Conservation (phyloP, 2,888 invertebrate species). For the Halictus quadricinctus region DNA sequence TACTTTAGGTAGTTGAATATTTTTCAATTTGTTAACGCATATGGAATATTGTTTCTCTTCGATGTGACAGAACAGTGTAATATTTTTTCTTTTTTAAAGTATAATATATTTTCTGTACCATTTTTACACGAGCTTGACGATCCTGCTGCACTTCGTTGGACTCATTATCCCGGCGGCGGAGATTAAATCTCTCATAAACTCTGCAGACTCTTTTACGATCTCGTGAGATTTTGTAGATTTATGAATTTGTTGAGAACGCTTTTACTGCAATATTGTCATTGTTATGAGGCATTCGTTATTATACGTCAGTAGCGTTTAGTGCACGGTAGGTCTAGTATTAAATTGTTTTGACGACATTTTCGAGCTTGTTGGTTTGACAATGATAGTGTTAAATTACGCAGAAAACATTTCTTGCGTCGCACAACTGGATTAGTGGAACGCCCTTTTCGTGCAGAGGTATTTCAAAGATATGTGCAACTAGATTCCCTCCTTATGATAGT, state of each 20-base stretch:
- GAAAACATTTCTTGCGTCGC: not conserved
- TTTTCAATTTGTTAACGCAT: not conserved
- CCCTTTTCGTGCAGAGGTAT: not conserved
- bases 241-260: too few species aligned
- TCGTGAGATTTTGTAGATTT: not conserved
- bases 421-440: not conserved
- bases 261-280: too few species aligned
- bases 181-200: too few species aligned
- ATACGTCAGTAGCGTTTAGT: too few species aligned
- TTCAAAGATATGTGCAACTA: not conserved
- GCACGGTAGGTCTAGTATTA: too few species aligned
- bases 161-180: not conserved
- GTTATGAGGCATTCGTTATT: too few species aligned
- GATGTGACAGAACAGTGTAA: not conserved
- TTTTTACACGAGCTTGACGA: not conserved
- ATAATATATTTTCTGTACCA: slow-evolving; percentile 7
- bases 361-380: not conserved
- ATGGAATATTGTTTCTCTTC: not conserved
- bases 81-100: not conserved
- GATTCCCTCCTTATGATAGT: not conserved
- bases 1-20: not conserved
- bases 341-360: too few species aligned
- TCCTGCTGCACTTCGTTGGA: not conserved
- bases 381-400: not conserved
- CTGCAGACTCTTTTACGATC: not conserved